A percentile compares a stretch with the other conserved stretches of the same genome.
phyloP scores from a whole-genome alignment of 2,888 invertebrate genomes.

The Isotomurus palustris region DNA sequence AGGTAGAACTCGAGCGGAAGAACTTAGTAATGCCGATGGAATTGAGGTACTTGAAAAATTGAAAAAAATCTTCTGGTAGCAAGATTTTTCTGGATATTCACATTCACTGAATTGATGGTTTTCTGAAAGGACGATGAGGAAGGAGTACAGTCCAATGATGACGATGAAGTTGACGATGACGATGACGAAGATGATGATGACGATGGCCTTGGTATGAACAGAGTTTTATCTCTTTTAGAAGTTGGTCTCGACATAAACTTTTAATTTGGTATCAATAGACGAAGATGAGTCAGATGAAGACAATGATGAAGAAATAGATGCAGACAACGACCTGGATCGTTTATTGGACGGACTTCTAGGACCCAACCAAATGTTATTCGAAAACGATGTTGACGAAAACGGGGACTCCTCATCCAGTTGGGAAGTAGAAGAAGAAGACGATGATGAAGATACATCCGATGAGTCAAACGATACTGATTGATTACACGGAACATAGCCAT shows the following conservation, averaged over 20 bases:
- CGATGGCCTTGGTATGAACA: conserved; percentile 45
- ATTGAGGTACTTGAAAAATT: too few relatives aligned
- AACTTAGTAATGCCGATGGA: conserved; percentile 72
- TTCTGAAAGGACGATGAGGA: conserved; percentile 34
- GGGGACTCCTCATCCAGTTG: not conserved
- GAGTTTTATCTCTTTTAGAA: too few relatives aligned
- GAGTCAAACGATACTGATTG: not conserved
- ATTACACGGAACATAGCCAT: too few relatives aligned
- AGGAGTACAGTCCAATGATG: conserved; percentile 51
- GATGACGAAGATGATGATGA: conserved; percentile 53
- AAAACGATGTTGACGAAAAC: conserved; percentile 18
- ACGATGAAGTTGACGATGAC: conserved; percentile 58
- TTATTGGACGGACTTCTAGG: conserved; percentile 22
- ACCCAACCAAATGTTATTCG: conserved; percentile 20
- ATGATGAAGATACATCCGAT: not conserved
- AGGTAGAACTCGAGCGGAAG: conserved; percentile 77
- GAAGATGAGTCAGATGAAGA: conserved; percentile 4
- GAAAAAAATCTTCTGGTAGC: too few relatives aligned
- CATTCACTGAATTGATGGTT: not conserved
- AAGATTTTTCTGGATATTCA: too few relatives aligned
- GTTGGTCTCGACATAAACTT: not conserved
- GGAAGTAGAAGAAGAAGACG: not conserved
- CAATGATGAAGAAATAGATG: conserved; percentile 7
- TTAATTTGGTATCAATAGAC: not conserved
- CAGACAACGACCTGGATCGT: conserved; percentile 9